Evolutionary conservation across 2,888 invertebrate species (phyloP).

Genomic region (Drosophila percnosoma): DNA sequence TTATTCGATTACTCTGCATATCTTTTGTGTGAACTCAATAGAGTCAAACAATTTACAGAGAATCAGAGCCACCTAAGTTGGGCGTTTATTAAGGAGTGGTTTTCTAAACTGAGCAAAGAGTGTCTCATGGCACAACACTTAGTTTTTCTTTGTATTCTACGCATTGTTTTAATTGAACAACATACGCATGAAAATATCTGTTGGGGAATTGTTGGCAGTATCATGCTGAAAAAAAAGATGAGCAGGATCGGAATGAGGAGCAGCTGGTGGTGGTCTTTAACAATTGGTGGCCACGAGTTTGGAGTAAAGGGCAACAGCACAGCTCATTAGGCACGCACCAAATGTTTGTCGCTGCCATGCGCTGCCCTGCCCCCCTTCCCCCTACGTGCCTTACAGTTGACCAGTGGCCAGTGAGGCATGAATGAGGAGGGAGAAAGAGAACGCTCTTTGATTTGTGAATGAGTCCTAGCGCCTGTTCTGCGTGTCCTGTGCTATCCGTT

Average conservation of each 20-base stretch:
- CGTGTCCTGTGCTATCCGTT: constrained; percentile 33
- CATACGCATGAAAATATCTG: constrained; percentile 52
- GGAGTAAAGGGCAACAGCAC: constrained; percentile 50
- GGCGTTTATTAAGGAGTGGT: not conserved
- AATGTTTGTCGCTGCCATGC: constrained; percentile 58
- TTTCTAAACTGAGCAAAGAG: constrained; percentile 1
- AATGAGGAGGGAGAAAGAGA: constrained; percentile 5
- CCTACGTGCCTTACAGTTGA: constrained; percentile 2
- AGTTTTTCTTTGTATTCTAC: not conserved
- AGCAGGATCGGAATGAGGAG: not conserved
- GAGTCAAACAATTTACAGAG: too few relatives aligned
- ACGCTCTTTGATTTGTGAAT: constrained; percentile 69
- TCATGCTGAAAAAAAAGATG: not conserved
- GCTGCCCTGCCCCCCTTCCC: not conserved
- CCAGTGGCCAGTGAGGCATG: constrained; percentile 64
- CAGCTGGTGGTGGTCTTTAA: constrained; percentile 1
- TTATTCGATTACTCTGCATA: not conserved
- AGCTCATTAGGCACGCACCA: constrained; percentile 79
- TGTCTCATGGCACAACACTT: not conserved
- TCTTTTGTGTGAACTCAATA: not conserved
- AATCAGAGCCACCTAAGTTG: not conserved
- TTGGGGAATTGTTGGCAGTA: constrained; percentile 12
- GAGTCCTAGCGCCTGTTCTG: constrained; percentile 47
- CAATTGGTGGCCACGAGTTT: constrained; percentile 6
- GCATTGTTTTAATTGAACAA: constrained; percentile 69